Conservation (phyloP, 2,888 invertebrate species). For the Drosophila borborema region DNA sequence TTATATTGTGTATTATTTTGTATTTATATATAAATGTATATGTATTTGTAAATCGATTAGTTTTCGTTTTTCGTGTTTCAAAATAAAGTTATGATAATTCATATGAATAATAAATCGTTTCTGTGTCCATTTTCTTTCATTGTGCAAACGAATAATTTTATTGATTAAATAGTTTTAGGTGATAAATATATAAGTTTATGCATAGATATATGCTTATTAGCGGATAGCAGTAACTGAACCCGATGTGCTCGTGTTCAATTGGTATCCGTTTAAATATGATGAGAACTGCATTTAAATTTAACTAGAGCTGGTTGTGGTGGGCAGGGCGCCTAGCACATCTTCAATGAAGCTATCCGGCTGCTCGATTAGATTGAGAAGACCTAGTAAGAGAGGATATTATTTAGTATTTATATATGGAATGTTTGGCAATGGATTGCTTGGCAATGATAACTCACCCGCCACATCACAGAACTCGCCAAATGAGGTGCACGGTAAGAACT, state of each 20-base stretch:
- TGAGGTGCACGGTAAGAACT: constrained; percentile 94
- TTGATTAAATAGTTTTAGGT: constrained; percentile 74
- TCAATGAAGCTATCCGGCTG: constrained; percentile 83
- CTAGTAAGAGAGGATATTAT: constrained; percentile 48
- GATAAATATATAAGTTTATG: constrained; percentile 68
- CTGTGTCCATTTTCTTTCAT: constrained; percentile 34
- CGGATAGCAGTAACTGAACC: constrained; percentile 12
- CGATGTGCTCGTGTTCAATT: constrained; percentile 30
- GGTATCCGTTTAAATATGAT: constrained; percentile 31
- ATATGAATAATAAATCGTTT: constrained; percentile 7
- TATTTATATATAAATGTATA: constrained; percentile 31
- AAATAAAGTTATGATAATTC: constrained; percentile 45
- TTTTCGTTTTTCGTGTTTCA: constrained; percentile 47
- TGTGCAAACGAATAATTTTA: constrained; percentile 80
- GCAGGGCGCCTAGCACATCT: constrained; percentile 81
- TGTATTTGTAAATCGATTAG: constrained; percentile 27
- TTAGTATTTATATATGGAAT: background rate
- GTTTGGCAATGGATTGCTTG: background rate
- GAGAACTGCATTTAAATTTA: constrained; percentile 52
- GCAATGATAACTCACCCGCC: constrained; percentile 86
- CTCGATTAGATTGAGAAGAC: constrained; percentile 83
- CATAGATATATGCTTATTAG: constrained; percentile 33
- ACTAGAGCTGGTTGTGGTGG: constrained; percentile 74
- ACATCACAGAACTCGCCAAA: constrained; percentile 98
- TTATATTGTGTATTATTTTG: constrained; percentile 40